Evolutionary conservation across 53 echinoderm and acorn worm genomes (phyloP), one percentile per base, ranked within the genome.

Genomic region (Luidia sarsii): DNA sequence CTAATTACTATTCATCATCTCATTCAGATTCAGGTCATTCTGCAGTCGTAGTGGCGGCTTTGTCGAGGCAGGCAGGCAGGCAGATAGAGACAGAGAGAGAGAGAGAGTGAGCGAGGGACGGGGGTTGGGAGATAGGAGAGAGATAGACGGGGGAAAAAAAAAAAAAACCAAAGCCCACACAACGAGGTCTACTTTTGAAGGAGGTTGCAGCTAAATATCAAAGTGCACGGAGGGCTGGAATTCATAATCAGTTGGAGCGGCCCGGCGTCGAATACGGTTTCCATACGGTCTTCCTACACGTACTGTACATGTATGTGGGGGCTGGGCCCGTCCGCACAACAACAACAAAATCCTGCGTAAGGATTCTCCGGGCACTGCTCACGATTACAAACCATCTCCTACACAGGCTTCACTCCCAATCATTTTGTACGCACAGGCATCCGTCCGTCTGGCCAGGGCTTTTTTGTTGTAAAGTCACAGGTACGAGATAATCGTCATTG

Each of bases 191-290:
- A 77, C 59, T 77, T 77, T 61, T n/a, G n/a, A n/a, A 29, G 54
- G 57, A 27, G 74, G 39, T 57, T 29, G 43, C 43, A 61, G 62
- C 43, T 77, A 77, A 77, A 77, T 60, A 59, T 60, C 77, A 77
- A 77, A 77, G 77, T 77, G 77, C 77, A 77, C 33, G 61, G 43
- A 46, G 38, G n/a, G n/a, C n/a, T 60, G 32, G 77, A 77, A 77
- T 77, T 77, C 25, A 77, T 77, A 77, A 77, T 77, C 77, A 77
- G 3, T 10, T 51, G 10, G 9, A 21, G 8, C 23, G 54, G 54
- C 54, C 54, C 13, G 54, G 2, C 2, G 22, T 22, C 25, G 9
- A 54, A 54, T 54, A 1, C 23, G 25, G 22, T 54, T 54, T 54
- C 54, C 54, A 54, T 5, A 54, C 54, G 25, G n/a, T n/a, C n/a